Evolutionary conservation across 2,797 vertebrate species (phyloP), one percentile per base, ranked within the genome.

Genomic region (Anolis apletophallus): DNA sequence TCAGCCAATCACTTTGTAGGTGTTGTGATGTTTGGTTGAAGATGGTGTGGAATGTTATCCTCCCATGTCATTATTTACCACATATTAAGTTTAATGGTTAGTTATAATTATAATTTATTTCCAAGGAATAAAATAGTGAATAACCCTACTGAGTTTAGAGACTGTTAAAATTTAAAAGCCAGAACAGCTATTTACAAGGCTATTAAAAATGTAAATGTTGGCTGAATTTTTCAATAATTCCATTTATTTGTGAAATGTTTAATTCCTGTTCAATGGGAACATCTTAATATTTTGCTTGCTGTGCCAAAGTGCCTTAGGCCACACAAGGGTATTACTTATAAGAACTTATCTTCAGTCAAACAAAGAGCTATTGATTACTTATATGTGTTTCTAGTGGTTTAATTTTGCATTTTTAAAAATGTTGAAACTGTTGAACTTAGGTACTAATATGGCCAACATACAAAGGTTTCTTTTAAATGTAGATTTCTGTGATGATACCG

Each of bases 221-320:
- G 40, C 80, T 73, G 1, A 1, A n/a, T 52, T 50, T 90, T 34
- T 81, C 71, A 13, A 0, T 17, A 4, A 81, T 3, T 52, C 52
- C 26, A 19, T 32, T 75, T 64, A 17, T 46, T 68, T 75, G 59
- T 46, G 71, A 81, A 81, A 68, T 84, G 32, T 19, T 46, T 34
- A 32, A 52, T 52, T 84, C 17, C 26, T 76, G 46, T 32, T 81
- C 59, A n/a, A 26, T 26, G 79, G 64, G 40, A 34, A 54, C 10
- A 54, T 46, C 72, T 81, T 68, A 76, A 57, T 69, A 75, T 69
- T 32, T 72, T 80, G 55, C 68, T 61, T 85, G 19, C 29, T 72
- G 26, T 54, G 78, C 32, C 46, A 86, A n/a, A 81, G 46, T 86
- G 79, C 71, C 34, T n/a, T 57, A n/a, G 59, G 32, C 17, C 71